Percentiles rank a stretch among this genome's conserved stretches.
phyloP scores from a whole-genome alignment of 2,888 invertebrate genomes.

The Dynastes maya region DNA sequence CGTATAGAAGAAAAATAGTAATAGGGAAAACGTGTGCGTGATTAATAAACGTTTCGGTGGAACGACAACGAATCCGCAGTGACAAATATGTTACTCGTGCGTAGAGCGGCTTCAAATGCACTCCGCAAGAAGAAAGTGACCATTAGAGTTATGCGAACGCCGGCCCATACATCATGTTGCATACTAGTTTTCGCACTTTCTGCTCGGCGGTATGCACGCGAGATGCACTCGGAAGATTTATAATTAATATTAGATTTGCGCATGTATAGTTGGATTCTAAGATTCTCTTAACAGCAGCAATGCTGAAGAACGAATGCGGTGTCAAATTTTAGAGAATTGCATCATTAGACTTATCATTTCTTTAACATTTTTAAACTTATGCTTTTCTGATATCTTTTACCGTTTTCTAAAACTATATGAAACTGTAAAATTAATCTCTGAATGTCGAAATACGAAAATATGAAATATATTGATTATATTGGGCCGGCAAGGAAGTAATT shows the following conservation, averaged over 20 bases:
- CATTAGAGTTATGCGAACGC: slow-evolving; percentile 57
- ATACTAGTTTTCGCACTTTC: slow-evolving; percentile 59
- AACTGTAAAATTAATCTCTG: too few relatives aligned
- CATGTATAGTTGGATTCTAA: background rate
- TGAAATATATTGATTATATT: too few relatives aligned
- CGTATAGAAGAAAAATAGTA: slow-evolving; percentile 7
- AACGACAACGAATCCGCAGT: slow-evolving; percentile 57
- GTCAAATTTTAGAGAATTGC: too few relatives aligned
- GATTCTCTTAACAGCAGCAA: background rate
- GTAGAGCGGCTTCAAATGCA: slow-evolving; percentile 48
- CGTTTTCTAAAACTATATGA: too few relatives aligned
- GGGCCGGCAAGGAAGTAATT: too few relatives aligned
- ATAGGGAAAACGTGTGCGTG: slow-evolving; percentile 45
- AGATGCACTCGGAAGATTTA: slow-evolving; percentile 19
- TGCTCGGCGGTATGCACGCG: slow-evolving; percentile 54
- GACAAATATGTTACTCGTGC: slow-evolving; percentile 62
- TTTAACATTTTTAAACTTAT: too few relatives aligned
- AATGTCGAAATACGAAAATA: too few relatives aligned
- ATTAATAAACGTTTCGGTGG: slow-evolving; percentile 61
- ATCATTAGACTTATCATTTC: too few relatives aligned
- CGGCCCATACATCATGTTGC: slow-evolving; percentile 59
- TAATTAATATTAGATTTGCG: slow-evolving; percentile 28
- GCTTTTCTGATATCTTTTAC: too few relatives aligned
- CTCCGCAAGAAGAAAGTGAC: slow-evolving; percentile 45
- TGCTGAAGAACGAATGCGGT: too few relatives aligned